These are phyloP conservation scores for Dryoscopus gambensis DNA, from an alignment of 2,113 vertebrate genomes.

Conservation along the genomic window DNA sequence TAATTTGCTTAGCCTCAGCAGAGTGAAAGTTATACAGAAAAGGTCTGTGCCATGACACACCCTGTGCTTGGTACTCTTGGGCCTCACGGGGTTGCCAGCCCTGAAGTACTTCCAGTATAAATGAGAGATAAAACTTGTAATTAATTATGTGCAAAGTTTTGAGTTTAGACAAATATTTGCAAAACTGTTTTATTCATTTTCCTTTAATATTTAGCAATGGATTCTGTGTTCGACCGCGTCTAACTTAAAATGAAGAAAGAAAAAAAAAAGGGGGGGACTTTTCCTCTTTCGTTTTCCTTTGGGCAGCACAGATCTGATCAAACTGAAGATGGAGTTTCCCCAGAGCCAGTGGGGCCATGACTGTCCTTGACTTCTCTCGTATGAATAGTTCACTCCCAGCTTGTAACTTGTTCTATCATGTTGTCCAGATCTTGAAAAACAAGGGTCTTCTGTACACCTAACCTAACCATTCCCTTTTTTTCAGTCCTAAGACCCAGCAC, in stretches of 20 bases:
- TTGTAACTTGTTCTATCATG: not conserved
- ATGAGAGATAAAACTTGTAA: slow-evolving; percentile 1
- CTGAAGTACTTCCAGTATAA: not conserved
- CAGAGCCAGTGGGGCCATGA: not conserved
- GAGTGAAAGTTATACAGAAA: not conserved
- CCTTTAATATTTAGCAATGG: not conserved
- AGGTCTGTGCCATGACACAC: not conserved
- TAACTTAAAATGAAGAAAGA: not conserved
- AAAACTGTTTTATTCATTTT: slow-evolving; percentile 5
- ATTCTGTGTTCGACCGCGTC: not conserved
- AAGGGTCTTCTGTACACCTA: not conserved
- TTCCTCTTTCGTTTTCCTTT: not conserved
- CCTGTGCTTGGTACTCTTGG: not conserved
- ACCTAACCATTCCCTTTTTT: not conserved
- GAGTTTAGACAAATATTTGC: slow-evolving; percentile 9
- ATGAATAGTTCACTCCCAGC: not conserved
- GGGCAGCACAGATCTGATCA: not conserved
- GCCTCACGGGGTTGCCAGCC: not conserved
- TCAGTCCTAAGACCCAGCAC: not conserved
- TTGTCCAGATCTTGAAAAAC: not conserved
- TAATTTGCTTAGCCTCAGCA: not conserved
- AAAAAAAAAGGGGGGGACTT: not conserved
- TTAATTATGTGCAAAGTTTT: not conserved
- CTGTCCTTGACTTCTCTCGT: not conserved
- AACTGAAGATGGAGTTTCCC: not conserved